Base-by-base conservation (phyloP, 2,113 vertebrate species). In the Sterrhoptilus dennistouni region DNA sequence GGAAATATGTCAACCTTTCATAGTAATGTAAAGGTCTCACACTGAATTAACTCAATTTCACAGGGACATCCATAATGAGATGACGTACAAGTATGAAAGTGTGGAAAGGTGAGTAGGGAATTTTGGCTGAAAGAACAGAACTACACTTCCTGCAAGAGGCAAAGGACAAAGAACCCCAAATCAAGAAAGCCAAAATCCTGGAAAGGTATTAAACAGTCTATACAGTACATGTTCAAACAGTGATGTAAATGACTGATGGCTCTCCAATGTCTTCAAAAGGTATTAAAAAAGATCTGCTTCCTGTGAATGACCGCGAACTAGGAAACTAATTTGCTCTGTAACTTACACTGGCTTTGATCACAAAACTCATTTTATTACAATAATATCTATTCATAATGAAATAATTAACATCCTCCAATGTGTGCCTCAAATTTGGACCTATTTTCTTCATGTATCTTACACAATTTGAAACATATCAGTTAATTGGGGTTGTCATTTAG, bases 401-500 rank as follows among this genome's bases (percentile, higher is more conserved):
- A 79, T 84, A 1, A 93, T 94, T 95, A 75, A 25, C 42, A 42
- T 91, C 36, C 61, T 96, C 35, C 40, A 89, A 75, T 31, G 68
- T 47, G 47, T 81, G 44, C 14, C 86, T 95, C 45, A 71, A 69
- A 91, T 84, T 52, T 84, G 57, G 57, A 38, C 60, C 16, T 61
- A 20, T 88, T 94, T 91, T 85, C 22, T 87, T 90, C 64, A 59
- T 5, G 1, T 77, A 31, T 83, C 50, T 87, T 70, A 36, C 13
- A 45, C 66, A 89, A 77, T 84, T 90, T 89, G 64, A 90, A 96
- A 57, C n/a, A 10, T 82, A 93, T 81, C 42, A 36, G 76, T 87
- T 96, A 96, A 95, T 71, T 92, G 40, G 36, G 84, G 14, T 69
- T 82, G 88, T 79, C 86, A 83, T 92, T 93, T 81, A 90, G 49